Conservation (phyloP, 2,113 vertebrate species). For the Apus apus region DNA sequence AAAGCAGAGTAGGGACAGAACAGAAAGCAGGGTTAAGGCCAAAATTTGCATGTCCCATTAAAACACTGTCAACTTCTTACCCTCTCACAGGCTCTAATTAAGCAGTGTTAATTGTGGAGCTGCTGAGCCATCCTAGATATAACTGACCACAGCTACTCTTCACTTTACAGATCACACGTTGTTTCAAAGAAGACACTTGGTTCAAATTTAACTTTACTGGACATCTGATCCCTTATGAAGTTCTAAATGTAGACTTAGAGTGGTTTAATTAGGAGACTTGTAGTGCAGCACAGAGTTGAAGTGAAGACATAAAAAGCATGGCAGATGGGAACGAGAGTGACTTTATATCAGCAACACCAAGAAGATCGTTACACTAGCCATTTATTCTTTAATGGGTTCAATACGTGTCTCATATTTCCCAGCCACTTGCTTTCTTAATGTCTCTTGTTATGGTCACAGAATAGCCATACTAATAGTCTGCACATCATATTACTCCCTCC, state of each 20-base stretch:
- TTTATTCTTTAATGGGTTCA: constrained; percentile 60
- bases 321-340: neutral
- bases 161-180: fast-evolving
- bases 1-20: neutral
- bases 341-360: constrained; percentile 24
- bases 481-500: constrained; percentile 21
- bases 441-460: constrained; percentile 34
- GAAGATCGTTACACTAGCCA: constrained; percentile 40
- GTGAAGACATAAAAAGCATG: constrained; percentile 11
- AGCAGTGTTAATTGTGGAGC: neutral
- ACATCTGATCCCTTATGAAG: neutral
- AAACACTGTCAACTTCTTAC: neutral
- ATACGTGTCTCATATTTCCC: constrained; percentile 19
- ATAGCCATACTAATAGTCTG: constrained; percentile 32
- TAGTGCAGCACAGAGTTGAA: neutral
- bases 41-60: neutral
- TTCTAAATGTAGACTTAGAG: neutral
- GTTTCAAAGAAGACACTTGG: neutral
- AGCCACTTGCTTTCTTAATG: neutral
- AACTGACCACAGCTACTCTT: neutral
- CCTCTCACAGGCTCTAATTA: neutral
- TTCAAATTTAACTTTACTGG: neutral
- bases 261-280: neutral
- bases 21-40: neutral
- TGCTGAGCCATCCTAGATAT: neutral